phyloP scores from a whole-genome alignment of 2,113 vertebrate species.

The Campylomormyrus tamandua region DNA sequence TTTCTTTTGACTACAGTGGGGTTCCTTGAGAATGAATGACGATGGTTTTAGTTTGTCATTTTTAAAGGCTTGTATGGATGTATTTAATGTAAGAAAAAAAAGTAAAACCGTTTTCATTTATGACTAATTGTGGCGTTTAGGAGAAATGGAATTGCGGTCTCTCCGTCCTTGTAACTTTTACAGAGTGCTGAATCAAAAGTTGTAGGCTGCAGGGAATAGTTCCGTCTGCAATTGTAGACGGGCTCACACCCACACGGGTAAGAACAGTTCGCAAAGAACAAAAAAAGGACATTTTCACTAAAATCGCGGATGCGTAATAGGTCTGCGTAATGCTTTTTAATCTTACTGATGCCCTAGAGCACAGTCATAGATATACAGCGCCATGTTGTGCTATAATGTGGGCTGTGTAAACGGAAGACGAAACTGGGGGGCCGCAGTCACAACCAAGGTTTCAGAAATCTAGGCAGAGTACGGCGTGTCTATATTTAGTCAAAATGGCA shows the following conservation, averaged over 20 bases:
- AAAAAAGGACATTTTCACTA: slow-evolving; percentile 32
- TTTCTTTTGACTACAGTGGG: slow-evolving; percentile 5
- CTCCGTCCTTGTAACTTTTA: background rate
- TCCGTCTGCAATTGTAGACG: slow-evolving; percentile 35
- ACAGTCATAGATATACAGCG: background rate
- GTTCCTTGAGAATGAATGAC: background rate
- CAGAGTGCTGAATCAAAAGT: slow-evolving; percentile 2
- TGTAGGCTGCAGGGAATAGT: background rate
- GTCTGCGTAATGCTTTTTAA: background rate
- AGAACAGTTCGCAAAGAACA: slow-evolving; percentile 27
- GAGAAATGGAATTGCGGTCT: background rate
- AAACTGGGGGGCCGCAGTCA: background rate
- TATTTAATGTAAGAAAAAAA: background rate
- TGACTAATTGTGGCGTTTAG: background rate
- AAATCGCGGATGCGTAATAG: background rate
- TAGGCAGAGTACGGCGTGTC: background rate
- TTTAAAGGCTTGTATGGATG: background rate
- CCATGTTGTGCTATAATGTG: background rate
- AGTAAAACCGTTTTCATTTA: background rate
- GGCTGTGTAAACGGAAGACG: background rate
- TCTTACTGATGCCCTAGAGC: background rate
- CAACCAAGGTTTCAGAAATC: background rate
- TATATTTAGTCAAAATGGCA: background rate
- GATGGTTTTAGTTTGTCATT: background rate
- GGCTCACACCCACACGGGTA: slow-evolving; percentile 41